These are phyloP conservation scores for Luidia sarsii DNA, from an alignment of 53 echinoderm and acorn worm genomes.

Conservation along the genomic window DNA sequence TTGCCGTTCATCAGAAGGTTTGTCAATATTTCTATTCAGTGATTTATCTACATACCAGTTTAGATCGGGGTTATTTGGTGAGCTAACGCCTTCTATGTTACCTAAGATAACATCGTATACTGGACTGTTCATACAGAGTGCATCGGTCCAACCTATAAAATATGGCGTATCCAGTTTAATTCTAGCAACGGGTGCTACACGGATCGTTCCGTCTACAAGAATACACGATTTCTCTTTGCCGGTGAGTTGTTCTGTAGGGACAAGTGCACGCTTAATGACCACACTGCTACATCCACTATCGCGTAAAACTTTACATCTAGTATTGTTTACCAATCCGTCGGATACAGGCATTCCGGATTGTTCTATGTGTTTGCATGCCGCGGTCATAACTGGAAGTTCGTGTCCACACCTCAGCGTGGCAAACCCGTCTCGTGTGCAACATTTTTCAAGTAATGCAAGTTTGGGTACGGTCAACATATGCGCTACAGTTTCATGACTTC, in stretches of 20 bases:
- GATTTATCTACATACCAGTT: too few species aligned
- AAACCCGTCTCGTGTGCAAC: background rate
- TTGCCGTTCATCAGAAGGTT: too few species aligned
- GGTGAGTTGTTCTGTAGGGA: background rate
- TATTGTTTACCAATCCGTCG: background rate
- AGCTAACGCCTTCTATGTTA: conserved; percentile 4
- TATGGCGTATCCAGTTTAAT: conserved; percentile 29
- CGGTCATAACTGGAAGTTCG: conserved; percentile 34
- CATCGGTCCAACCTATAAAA: conserved; percentile 1
- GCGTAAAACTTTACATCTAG: background rate
- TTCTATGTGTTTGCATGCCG: conserved; percentile 16
- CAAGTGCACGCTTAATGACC: conserved; percentile 2
- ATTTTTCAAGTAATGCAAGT: too few species aligned
- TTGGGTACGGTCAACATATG: too few species aligned
- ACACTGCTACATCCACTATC: conserved; percentile 37
- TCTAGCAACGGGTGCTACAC: conserved; percentile 11
- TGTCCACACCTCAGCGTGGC: conserved; percentile 27
- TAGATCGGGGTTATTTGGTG: conserved; percentile 18
- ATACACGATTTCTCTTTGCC: conserved; percentile 4
- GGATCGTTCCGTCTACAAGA: conserved; percentile 32
- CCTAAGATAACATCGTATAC: conserved; percentile 30
- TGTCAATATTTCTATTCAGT: background rate
- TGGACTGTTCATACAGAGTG: conserved; percentile 43
- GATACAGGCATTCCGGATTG: background rate
- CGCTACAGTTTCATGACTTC: too few species aligned